Percentiles rank a stretch among this genome's conserved stretches.
Conservation (phyloP, 2,113 vertebrate genomes). For the Cololabis saira region DNA sequence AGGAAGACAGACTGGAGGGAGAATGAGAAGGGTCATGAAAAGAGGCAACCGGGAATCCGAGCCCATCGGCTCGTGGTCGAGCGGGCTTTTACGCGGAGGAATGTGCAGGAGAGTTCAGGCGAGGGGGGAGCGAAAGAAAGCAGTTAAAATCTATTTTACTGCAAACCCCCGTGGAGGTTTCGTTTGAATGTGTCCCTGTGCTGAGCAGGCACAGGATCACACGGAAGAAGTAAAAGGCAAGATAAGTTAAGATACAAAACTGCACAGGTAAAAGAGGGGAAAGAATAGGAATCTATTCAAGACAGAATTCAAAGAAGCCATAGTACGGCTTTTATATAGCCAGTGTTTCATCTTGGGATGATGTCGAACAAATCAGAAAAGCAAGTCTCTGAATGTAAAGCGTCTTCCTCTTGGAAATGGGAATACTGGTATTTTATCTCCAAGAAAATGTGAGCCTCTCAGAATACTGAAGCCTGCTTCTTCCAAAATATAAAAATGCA, state of each 20-base stretch:
- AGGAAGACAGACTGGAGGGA: slow-evolving; percentile 19
- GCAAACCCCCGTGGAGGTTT: slow-evolving; percentile 62
- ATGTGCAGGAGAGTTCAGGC: slow-evolving; percentile 22
- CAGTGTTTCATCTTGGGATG: slow-evolving; percentile 68
- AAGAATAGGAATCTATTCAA: slow-evolving; percentile 65
- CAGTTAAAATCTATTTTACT: slow-evolving; percentile 79
- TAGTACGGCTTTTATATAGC: slow-evolving; percentile 36
- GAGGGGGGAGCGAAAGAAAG: slow-evolving; percentile 36
- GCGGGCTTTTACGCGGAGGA: slow-evolving; percentile 16
- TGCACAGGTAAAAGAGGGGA: slow-evolving; percentile 26
- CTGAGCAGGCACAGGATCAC: slow-evolving; percentile 61
- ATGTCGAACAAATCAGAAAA: slow-evolving; percentile 71
- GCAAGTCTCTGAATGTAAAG: slow-evolving; percentile 64
- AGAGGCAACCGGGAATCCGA: slow-evolving; percentile 35
- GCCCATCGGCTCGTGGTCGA: slow-evolving; percentile 21
- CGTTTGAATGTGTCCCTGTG: slow-evolving; percentile 57
- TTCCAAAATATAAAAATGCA: slow-evolving; percentile 16
- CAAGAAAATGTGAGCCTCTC: slow-evolving; percentile 22
- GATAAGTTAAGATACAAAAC: slow-evolving; percentile 54
- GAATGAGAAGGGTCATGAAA: slow-evolving; percentile 44
- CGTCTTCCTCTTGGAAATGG: slow-evolving; percentile 25
- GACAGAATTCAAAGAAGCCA: slow-evolving; percentile 72
- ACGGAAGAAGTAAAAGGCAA: slow-evolving; percentile 57
- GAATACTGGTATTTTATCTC: slow-evolving; percentile 43
- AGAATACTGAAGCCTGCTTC: slow-evolving; percentile 20